Conservation (phyloP, 23 tunicate genomes). For the Diplosoma virens region DNA sequence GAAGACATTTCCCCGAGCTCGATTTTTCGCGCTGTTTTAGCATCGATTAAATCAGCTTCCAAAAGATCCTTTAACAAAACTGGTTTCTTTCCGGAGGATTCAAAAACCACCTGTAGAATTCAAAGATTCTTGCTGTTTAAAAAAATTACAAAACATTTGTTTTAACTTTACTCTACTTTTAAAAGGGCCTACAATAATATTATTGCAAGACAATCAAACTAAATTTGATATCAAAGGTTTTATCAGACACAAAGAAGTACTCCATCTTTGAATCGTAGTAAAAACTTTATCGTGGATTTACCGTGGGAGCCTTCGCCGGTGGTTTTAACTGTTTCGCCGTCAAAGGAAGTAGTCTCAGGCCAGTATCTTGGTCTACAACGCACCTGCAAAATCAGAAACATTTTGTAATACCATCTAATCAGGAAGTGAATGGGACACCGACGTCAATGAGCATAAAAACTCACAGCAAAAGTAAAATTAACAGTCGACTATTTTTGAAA, state of each 20-base stretch:
- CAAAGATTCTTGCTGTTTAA: no score
- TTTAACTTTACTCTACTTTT: no score
- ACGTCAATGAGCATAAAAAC: no score
- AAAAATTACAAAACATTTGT: no score
- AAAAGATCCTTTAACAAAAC: constrained; percentile 62
- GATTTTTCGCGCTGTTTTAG: constrained; percentile 60
- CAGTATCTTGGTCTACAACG: constrained; percentile 87
- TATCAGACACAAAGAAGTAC: no score
- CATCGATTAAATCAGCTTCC: constrained; percentile 77
- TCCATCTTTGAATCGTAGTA: no score
- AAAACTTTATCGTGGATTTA: no score
- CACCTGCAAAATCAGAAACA: constrained; percentile 41
- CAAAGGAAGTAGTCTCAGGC: constrained; percentile 85
- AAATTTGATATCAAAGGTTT: no score
- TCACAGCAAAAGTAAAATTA: no score
- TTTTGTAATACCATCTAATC: neutral
- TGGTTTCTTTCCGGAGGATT: constrained; percentile 54
- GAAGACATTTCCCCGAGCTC: constrained; percentile 59
- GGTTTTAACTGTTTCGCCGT: constrained; percentile 19
- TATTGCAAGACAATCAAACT: neutral
- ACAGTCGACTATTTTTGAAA: no score
- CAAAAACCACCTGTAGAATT: constrained; percentile 87
- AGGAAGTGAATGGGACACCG: no score
- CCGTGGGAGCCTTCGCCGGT: constrained; percentile 60
- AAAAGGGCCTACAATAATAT: neutral